phyloP scores from a whole-genome alignment of 2,888 invertebrate genomes.

The Ormia ochracea region DNA sequence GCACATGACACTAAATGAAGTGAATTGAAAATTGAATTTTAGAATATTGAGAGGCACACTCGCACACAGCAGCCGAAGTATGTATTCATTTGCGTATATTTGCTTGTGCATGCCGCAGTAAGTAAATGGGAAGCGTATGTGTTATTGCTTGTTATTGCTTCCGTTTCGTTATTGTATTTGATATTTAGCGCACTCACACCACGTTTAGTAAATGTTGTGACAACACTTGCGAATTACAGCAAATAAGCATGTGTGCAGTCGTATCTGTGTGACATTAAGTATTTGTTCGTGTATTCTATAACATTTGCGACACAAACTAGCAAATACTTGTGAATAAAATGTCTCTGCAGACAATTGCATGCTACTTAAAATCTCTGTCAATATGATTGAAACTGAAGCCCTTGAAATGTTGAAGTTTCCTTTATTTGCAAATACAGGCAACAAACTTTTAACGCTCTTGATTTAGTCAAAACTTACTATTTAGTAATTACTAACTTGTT shows the following conservation, averaged over 20 bases:
- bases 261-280: too few species aligned
- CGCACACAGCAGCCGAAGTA: not conserved
- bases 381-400: not conserved
- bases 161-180: constrained; percentile 42
- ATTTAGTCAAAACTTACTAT: too few species aligned
- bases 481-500: too few species aligned
- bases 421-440: too few species aligned
- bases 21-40: constrained; percentile 55
- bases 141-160: constrained; percentile 54
- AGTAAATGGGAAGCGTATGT: constrained; percentile 31
- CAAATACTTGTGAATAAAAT: too few species aligned
- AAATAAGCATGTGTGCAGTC: not conserved
- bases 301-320: not conserved
- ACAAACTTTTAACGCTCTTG: too few species aligned
- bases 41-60: constrained; percentile 12
- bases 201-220: not conserved
- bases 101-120: not conserved
- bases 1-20: constrained; percentile 53
- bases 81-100: not conserved
- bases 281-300: not conserved
- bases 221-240: constrained; percentile 29
- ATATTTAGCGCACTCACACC: not conserved
- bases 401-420: too few species aligned
- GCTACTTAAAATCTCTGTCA: not conserved
- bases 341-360: not conserved